Conservation (phyloP, 2,797 vertebrate species). For the Anguilla pacifica region DNA sequence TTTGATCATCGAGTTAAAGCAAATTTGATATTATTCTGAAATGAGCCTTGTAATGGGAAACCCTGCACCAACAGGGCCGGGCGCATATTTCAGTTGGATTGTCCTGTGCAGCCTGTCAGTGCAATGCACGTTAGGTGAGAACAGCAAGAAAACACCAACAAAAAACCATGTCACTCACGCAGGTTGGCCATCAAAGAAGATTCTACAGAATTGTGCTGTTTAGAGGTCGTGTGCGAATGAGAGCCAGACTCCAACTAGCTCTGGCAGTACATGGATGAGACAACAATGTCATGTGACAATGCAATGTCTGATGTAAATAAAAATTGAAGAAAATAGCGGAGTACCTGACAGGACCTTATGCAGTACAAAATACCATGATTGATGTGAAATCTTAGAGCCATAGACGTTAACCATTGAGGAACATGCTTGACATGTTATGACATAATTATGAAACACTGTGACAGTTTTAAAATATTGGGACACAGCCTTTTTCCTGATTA, state of each 20-base stretch:
- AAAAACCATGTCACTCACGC: background rate
- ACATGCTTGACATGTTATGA: background rate
- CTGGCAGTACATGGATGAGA: background rate
- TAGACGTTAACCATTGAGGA: too few species aligned
- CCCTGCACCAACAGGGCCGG: background rate
- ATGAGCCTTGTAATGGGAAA: background rate
- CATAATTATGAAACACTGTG: background rate
- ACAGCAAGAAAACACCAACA: background rate
- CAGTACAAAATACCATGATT: background rate
- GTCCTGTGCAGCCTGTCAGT: background rate
- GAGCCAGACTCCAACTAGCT: background rate
- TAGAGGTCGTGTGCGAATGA: background rate
- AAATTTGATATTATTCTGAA: conserved; percentile 15
- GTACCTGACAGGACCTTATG: background rate
- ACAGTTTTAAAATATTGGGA: background rate
- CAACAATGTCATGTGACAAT: background rate
- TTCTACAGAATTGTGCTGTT: background rate
- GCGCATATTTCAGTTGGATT: background rate
- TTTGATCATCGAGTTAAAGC: background rate
- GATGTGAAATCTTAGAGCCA: background rate
- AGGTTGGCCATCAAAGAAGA: background rate
- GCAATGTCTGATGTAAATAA: background rate
- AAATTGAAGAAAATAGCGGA: background rate
- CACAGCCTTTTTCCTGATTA: background rate
- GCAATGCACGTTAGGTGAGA: background rate